Percentiles rank a stretch among this genome's conserved stretches.
These are phyloP conservation scores for Austrofundulus limnaeus DNA, from an alignment of 2,113 vertebrate species.

Conservation along the genomic window DNA sequence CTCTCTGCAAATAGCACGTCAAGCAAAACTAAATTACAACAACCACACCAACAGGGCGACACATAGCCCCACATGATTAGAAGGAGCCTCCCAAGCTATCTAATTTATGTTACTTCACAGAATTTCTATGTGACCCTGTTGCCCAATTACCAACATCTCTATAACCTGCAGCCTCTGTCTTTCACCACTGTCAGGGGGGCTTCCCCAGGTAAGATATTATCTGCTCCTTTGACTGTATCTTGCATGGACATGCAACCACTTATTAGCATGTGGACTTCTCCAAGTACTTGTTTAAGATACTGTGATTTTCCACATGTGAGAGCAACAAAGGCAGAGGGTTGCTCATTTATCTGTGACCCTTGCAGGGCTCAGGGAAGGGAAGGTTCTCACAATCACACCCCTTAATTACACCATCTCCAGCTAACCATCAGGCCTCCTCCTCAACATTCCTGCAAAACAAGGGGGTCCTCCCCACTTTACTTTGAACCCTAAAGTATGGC, in stretches of 20 bases:
- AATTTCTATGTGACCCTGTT: constrained; percentile 51
- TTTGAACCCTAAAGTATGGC: constrained; percentile 76
- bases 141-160: constrained; percentile 40
- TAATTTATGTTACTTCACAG: constrained; percentile 74
- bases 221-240: constrained; percentile 11
- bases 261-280: constrained; percentile 16
- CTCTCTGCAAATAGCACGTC: constrained; percentile 76
- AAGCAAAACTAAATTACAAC: constrained; percentile 74
- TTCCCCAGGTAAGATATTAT: constrained; percentile 44
- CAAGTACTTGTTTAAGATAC: background rate
- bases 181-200: background rate
- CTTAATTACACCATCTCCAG: constrained; percentile 80
- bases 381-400: constrained; percentile 79
- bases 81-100: constrained; percentile 71
- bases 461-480: constrained; percentile 69
- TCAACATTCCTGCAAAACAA: constrained; percentile 73
- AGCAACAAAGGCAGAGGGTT: constrained; percentile 44
- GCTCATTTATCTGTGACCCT: constrained; percentile 76
- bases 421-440: constrained; percentile 75
- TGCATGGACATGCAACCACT: background rate
- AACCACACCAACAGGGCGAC: constrained; percentile 67
- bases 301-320: constrained; percentile 52
- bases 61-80: constrained; percentile 75
- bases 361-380: constrained; percentile 66
- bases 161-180: constrained; percentile 26